phyloP scores from a whole-genome alignment of 2,113 vertebrate species.

The Brachypodius melanocephalos region DNA sequence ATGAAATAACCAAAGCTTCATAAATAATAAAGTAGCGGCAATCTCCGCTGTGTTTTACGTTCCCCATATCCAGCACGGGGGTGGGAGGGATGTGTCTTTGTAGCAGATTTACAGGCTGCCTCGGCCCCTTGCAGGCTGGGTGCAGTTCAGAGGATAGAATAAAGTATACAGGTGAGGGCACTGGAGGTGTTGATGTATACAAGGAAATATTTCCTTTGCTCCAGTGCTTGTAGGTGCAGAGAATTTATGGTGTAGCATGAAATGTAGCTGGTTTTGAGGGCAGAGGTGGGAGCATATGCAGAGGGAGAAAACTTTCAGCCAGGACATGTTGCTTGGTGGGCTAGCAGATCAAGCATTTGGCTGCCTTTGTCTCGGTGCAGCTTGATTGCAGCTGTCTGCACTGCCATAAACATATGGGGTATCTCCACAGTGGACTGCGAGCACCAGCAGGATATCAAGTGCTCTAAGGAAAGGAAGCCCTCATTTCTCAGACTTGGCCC shows the following conservation, averaged over 20 bases:
- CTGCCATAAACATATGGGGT: not conserved
- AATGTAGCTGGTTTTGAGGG: not conserved
- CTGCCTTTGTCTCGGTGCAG: not conserved
- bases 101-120: not conserved
- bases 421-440: not conserved
- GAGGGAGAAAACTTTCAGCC: not conserved
- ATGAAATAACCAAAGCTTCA: conserved; percentile 73
- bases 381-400: not conserved
- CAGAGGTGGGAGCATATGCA: not conserved
- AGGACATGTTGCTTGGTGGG: not conserved
- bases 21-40: conserved; percentile 73
- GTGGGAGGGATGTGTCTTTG: not conserved
- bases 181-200: not conserved
- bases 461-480: not conserved
- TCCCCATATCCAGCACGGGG: not conserved
- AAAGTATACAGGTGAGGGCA: not conserved
- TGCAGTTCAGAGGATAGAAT: not conserved
- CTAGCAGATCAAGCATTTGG: not conserved
- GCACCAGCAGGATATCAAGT: not conserved
- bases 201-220: not conserved
- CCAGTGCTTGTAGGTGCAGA: not conserved
- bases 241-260: not conserved
- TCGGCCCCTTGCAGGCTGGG: not conserved
- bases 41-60: conserved; percentile 19
- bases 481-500: not conserved